Base-by-base conservation (phyloP, 2,797 vertebrate genomes). In the Masticophis lateralis region DNA sequence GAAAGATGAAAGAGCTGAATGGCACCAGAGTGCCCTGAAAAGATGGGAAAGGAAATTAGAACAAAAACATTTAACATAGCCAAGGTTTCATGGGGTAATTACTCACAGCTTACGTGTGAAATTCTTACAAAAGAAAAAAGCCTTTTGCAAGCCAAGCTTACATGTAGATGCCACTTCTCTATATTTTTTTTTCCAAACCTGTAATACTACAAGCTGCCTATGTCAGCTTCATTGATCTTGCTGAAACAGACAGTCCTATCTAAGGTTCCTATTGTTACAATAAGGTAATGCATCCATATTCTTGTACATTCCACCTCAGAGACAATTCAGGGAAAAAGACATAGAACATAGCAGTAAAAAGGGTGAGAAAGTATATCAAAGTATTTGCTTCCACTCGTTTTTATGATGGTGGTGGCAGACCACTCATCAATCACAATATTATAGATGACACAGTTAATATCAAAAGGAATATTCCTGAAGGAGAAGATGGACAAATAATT, bases 1-100 rank as follows among this genome's bases (percentile, higher is more conserved):
- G 90, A 94, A 94, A 90, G 93, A 91, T 57, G 53, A 93, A 93
- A 90, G 89, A 83, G 87, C 5, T 61, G 22, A 79, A 0, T 66
- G 91, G 53, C 43, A 57, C 91, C 93, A 63, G 32, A 53, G 27
- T 47, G 22, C 92, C 90, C 92, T 61, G 88, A 18, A 28, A 55
- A 90, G 55, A 86, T 4, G 11, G 27, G 91, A 91, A 92, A 57
- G 89, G 55, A 25, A 91, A 3, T 90, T 1, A 28, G 47, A 90
- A 87, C 69, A 91, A 20, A 91, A 95, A 47, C 25, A 91, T 53
- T 79, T 83, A 93, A 27, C 83, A 13, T 51, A n/a, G 47, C 92
- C 3, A 0, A 93, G 47, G 27, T 4, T 63, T 90, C 91, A 47
- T 4, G 55, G 3, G 22, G 10, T 0, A 0, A 51, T 86, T 14